Conservation (phyloP, 2,797 vertebrate genomes). For the Ceryle rudis region DNA sequence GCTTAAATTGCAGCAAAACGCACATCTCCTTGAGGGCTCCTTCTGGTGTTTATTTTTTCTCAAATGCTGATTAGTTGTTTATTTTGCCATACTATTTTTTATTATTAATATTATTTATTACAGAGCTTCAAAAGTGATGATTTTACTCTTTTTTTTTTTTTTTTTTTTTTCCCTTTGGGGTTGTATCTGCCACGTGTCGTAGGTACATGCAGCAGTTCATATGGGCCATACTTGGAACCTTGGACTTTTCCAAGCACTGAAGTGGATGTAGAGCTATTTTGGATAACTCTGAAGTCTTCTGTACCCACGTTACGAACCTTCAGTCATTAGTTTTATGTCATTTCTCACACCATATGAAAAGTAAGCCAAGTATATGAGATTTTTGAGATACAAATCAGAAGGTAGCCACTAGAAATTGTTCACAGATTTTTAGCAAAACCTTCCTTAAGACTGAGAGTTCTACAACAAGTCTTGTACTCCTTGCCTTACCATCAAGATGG, state of each 20-base stretch:
- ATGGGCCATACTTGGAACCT: not conserved
- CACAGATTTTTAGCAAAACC: not conserved
- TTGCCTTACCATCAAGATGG: not conserved
- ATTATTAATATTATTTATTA: not conserved
- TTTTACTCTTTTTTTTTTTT: not conserved
- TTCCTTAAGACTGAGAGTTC: not conserved
- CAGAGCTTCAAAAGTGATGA: not conserved
- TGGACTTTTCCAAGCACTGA: not conserved
- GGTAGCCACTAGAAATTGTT: not conserved
- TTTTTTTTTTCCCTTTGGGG: not conserved
- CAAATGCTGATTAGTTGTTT: conserved; percentile 1
- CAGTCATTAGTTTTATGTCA: not conserved
- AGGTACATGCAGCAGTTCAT: not conserved
- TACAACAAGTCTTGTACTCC: not conserved
- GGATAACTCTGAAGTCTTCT: not conserved
- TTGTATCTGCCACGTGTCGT: not conserved
- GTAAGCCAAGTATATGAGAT: not conserved
- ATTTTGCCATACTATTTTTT: not conserved
- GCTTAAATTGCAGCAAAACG: not conserved
- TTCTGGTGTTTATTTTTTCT: conserved; percentile 18
- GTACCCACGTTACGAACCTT: not conserved
- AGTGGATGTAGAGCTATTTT: not conserved
- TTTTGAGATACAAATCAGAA: not conserved
- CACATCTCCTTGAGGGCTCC: not conserved
- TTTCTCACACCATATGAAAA: no score